Conservation (phyloP, 2,797 vertebrate genomes). For the Sebastes trivittatus region DNA sequence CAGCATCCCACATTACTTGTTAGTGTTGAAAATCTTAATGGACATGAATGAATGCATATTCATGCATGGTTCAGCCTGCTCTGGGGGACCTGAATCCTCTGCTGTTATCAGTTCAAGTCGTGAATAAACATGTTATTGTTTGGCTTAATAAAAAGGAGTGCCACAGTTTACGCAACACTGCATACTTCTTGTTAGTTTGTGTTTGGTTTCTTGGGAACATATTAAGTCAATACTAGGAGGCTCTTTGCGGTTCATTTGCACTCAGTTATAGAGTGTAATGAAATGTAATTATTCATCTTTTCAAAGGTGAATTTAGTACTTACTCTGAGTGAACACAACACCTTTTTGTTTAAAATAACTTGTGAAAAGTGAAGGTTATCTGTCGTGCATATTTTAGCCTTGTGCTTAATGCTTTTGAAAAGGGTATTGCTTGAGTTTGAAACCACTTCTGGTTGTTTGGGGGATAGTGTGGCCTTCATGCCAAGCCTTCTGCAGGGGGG, state of each 20-base stretch:
- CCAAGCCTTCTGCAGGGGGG: neutral
- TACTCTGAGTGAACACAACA: neutral
- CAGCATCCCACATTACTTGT: neutral
- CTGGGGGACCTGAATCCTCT: neutral
- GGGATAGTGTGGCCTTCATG: slow-evolving; percentile 2
- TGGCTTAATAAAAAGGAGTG: slow-evolving; percentile 15
- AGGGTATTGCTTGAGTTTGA: neutral
- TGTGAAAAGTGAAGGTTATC: neutral
- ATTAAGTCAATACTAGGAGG: neutral
- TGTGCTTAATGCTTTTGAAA: neutral
- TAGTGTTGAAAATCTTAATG: neutral
- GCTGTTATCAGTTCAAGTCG: slow-evolving; percentile 3
- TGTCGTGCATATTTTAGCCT: neutral
- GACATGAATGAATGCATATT: neutral
- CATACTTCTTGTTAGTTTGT: neutral
- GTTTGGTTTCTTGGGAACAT: neutral
- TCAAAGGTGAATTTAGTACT: neutral
- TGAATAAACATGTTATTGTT: slow-evolving; percentile 47
- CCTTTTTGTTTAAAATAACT: neutral
- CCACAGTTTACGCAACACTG: neutral
- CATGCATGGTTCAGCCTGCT: neutral
- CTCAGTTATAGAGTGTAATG: neutral
- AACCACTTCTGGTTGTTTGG: slow-evolving; percentile 11
- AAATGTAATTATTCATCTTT: neutral
- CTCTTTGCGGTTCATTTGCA: slow-evolving; percentile 1